A percentile compares a stretch with the other conserved stretches of the same genome.
These are phyloP conservation scores for Zonotrichia albicollis DNA, from an alignment of 2,797 vertebrate species.

Conservation along the genomic window DNA sequence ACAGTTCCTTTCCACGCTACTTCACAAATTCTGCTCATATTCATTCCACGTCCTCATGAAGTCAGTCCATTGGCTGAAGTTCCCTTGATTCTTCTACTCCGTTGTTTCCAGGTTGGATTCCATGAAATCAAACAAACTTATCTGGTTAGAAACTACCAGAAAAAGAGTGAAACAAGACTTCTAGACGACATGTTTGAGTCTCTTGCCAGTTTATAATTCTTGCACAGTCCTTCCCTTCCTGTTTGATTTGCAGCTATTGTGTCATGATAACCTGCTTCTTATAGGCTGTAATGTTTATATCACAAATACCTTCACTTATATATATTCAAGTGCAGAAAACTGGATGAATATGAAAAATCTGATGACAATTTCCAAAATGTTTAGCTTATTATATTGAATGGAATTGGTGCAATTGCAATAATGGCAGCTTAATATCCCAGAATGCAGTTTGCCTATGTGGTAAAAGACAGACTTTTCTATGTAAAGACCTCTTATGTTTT, in stretches of 20 bases:
- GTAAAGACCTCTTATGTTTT: background rate
- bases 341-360: background rate
- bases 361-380: background rate
- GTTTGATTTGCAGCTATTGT: background rate
- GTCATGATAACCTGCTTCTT: background rate
- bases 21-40: background rate
- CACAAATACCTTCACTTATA: background rate
- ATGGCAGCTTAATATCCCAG: background rate
- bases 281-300: background rate
- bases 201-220: background rate
- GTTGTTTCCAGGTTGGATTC: background rate
- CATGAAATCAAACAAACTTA: background rate
- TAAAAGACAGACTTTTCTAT: background rate
- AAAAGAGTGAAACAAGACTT: background rate
- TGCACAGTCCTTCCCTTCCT: background rate
- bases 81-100: background rate
- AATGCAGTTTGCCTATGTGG: background rate
- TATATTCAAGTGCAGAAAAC: background rate
- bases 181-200: background rate
- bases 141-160: background rate
- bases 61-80: background rate
- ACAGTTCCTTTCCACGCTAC: background rate
- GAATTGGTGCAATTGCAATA: background rate
- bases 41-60: rapidly evolving
- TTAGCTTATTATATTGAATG: background rate